phyloP scores from a whole-genome alignment of 2,797 vertebrate genomes.

The Acipenser transmontanus region DNA sequence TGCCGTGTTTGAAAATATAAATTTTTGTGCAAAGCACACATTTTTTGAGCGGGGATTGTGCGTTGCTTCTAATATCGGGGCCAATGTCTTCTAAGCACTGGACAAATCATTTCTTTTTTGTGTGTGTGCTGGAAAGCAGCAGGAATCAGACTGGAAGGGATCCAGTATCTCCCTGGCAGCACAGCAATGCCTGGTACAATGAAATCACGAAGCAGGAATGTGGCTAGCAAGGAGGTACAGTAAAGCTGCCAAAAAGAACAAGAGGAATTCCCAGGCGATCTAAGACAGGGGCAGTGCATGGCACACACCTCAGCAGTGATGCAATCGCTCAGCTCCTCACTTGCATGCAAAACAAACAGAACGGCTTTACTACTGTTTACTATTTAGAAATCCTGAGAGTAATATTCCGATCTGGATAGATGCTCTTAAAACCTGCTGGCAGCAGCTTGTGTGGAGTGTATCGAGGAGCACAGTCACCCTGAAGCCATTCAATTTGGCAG shows the following conservation, averaged over 20 bases:
- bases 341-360: constrained; percentile 9
- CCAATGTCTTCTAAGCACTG: not conserved
- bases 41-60: no score
- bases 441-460: no score
- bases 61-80: no score
- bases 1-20: no score
- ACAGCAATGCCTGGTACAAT: constrained; percentile 42
- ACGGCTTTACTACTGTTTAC: not conserved
- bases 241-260: constrained; percentile 14
- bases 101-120: constrained; percentile 7
- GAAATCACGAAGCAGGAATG: constrained; percentile 63
- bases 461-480: no score
- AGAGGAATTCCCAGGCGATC: constrained; percentile 6
- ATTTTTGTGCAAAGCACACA: no score
- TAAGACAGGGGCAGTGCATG: constrained; percentile 2
- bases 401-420: no score
- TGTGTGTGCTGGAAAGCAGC: constrained; percentile 28
- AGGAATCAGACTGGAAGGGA: constrained; percentile 22
- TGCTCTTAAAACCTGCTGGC: no score
- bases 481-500: no score
- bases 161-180: constrained; percentile 27
- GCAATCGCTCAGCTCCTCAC: constrained; percentile 3
- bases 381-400: not conserved
- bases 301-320: constrained; percentile 6
- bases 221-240: constrained; percentile 26